phyloP scores from a whole-genome alignment of 2,888 invertebrate species.

The Drosophila paranaensis region DNA sequence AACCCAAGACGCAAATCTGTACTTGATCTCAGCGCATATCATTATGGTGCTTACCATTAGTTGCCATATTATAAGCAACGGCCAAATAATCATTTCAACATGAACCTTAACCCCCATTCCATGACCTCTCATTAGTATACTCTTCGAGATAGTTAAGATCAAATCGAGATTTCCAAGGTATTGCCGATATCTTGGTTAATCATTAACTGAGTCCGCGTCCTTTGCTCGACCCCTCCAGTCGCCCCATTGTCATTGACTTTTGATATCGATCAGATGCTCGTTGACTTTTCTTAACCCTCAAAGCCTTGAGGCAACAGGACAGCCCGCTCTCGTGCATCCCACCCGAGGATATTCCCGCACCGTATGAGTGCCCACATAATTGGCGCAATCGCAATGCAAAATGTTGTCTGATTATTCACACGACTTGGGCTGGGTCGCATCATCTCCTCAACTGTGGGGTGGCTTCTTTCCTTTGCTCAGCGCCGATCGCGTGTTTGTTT shows the following conservation, averaged over 20 bases:
- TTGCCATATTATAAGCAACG: background rate
- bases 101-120: background rate
- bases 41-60: background rate
- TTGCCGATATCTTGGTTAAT: conserved; percentile 13
- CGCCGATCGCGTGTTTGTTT: conserved; percentile 74
- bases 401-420: conserved; percentile 70
- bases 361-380: conserved; percentile 63
- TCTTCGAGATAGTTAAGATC: conserved; percentile 19
- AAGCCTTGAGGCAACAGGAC: conserved; percentile 39
- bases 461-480: conserved; percentile 48
- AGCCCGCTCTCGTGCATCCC: conserved; percentile 17
- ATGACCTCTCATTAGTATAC: background rate
- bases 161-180: conserved; percentile 8
- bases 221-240: conserved; percentile 11
- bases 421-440: conserved; percentile 47
- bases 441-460: conserved; percentile 58
- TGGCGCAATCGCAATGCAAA: conserved; percentile 71
- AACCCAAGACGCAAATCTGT: conserved; percentile 5
- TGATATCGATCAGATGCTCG: conserved; percentile 58
- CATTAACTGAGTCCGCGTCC: conserved; percentile 10
- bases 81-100: background rate
- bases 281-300: conserved; percentile 53
- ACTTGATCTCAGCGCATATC: background rate
- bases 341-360: conserved; percentile 46
- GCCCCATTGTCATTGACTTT: conserved; percentile 54